phyloP scores from a whole-genome alignment of 2,797 vertebrate species.

The Sebastes vulpes region DNA sequence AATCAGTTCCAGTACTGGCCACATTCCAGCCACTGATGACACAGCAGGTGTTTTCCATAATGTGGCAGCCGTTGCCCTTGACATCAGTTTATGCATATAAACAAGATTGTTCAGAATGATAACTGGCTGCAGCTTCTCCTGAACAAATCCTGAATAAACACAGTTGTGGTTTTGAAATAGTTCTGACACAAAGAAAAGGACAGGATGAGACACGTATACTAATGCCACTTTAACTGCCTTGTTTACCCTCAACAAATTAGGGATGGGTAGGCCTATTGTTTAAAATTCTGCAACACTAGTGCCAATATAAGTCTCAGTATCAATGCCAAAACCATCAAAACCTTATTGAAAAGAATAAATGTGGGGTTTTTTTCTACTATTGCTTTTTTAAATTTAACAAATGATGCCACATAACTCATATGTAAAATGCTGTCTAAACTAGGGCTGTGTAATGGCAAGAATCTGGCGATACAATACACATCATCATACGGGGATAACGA shows the following conservation, averaged over 20 bases:
- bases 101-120: constrained; percentile 28
- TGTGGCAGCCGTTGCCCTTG: background rate
- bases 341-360: background rate
- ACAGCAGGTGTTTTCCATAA: constrained; percentile 35
- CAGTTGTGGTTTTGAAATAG: constrained; percentile 1
- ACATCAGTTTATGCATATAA: constrained; percentile 25
- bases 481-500: no score
- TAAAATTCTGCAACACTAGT: background rate
- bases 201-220: constrained; percentile 24
- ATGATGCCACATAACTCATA: background rate
- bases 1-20: background rate
- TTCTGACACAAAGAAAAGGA: constrained; percentile 6
- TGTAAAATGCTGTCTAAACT: no score
- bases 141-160: constrained; percentile 4
- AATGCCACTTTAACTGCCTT: background rate
- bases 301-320: background rate
- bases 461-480: no score
- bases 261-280: background rate
- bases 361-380: no score
- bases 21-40: constrained; percentile 19
- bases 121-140: constrained; percentile 8
- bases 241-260: background rate
- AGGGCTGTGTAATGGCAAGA: no score
- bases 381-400: background rate
- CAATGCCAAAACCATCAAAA: background rate